Evolutionary conservation across 2,888 invertebrate species (phyloP).

Genomic region (Bedellia somnulentella): DNA sequence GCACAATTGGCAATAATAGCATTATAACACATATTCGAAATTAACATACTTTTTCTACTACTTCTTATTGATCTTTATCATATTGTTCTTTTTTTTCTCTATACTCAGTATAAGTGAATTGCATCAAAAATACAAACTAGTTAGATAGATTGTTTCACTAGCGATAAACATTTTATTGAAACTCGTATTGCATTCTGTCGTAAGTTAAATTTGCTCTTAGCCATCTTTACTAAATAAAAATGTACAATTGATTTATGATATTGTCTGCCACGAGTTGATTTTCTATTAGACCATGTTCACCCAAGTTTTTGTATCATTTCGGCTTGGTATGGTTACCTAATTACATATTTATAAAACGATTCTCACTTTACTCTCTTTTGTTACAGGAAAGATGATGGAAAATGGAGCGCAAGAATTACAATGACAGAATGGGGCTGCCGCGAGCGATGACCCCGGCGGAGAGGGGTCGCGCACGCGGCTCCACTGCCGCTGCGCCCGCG

Average conservation of each 20-base stretch:
- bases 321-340: too few species aligned
- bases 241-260: not conserved
- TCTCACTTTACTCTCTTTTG: constrained; percentile 17
- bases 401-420: constrained; percentile 41
- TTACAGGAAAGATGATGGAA: constrained; percentile 53
- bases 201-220: not conserved
- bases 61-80: not conserved
- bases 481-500: constrained; percentile 12
- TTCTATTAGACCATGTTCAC: too few species aligned
- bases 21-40: not conserved
- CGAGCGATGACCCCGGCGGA: constrained; percentile 45
- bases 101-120: not conserved
- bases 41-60: not conserved
- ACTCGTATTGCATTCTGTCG: too few species aligned
- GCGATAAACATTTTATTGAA: not conserved
- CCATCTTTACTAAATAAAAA: not conserved
- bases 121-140: not conserved
- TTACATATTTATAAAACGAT: too few species aligned
- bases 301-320: too few species aligned
- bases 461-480: constrained; percentile 20
- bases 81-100: not conserved
- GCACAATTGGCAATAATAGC: constrained; percentile 6
- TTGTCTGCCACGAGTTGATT: too few species aligned
- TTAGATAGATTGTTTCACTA: not conserved
- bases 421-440: constrained; percentile 55